Conservation (phyloP, 2,113 vertebrate genomes). For the Copsychus sechellarum region DNA sequence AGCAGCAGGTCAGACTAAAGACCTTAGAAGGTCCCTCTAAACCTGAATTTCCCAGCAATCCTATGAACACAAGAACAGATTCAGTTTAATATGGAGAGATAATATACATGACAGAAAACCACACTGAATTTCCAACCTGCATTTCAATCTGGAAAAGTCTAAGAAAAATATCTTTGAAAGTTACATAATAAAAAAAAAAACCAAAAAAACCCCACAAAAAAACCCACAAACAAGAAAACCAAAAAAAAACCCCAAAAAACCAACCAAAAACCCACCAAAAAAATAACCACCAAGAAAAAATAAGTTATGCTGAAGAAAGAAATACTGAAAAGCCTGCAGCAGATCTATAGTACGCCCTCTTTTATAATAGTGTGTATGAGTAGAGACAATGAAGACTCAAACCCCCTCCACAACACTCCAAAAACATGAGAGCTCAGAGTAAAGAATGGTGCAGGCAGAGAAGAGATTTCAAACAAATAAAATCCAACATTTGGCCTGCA, state of each 20-base stretch:
- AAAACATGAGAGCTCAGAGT: background rate
- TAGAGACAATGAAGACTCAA: background rate
- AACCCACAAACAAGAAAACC: no score
- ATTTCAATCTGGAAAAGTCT: background rate
- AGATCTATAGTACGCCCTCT: background rate
- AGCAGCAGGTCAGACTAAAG: background rate
- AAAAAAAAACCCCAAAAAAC: background rate
- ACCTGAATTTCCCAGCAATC: background rate
- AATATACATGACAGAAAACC: accelerated
- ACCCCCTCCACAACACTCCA: no score
- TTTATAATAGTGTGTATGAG: background rate
- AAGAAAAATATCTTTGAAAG: background rate
- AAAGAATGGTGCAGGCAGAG: background rate
- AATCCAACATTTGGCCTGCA: background rate
- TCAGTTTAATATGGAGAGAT: background rate
- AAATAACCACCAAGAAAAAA: background rate
- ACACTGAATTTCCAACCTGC: background rate
- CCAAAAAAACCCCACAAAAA: no score
- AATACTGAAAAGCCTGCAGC: background rate
- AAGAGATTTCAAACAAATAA: background rate
- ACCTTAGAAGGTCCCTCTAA: background rate
- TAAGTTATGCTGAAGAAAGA: background rate
- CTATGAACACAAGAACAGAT: background rate
- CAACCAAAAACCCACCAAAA: no score
- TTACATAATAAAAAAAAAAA: background rate